Base-by-base conservation (phyloP, 2,888 invertebrate species). In the Venusia cambrica region DNA sequence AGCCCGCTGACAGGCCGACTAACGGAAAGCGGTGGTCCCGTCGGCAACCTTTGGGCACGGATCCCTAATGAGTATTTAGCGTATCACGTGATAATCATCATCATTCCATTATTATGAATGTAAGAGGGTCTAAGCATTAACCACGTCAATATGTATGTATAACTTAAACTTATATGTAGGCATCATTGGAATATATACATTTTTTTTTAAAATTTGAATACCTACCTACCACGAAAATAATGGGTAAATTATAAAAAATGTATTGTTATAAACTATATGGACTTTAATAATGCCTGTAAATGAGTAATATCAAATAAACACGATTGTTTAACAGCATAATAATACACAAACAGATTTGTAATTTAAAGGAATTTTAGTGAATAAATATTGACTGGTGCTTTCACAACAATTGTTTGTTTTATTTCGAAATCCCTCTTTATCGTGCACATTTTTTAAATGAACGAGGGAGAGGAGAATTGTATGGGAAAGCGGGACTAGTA, bases 361-460 rank as follows among this genome's bases (percentile, higher is more conserved):
- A 76, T 76, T 73, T 75, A 81, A 79, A 73, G 62, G 66, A 64
- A 68, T 76, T 77, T 77, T 85, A 84, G 81, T 78, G 62, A 87
- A 84, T 85, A 85, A 85, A 75, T 83, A 83, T 79, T 84, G 85
- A 87, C 83, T 85, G 87, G 87, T 87, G 87, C 87, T 87, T 87
- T 87, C 84, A 85, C 84, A 84, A 76, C 70, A 34, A 73, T 63
- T 65, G 72, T 71, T 73, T 16, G 77, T 85, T 85, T 85, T 56
- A 84, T 83, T 84, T n/a, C n/a, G n/a, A n/a, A n/a, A n/a, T n/a
- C n/a, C n/a, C n/a, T n/a, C n/a, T n/a, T n/a, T n/a, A n/a, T n/a
- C n/a, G n/a, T n/a, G n/a, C n/a, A n/a, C n/a, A n/a, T n/a, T n/a
- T n/a, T 73, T n/a, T 21, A 5, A 6, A 21, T 26, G 25, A 9